Percentiles rank a stretch among this genome's conserved stretches.
These are phyloP conservation scores for Agrenia bidenticulata DNA, from an alignment of 2,888 invertebrate genomes.

Conservation along the genomic window DNA sequence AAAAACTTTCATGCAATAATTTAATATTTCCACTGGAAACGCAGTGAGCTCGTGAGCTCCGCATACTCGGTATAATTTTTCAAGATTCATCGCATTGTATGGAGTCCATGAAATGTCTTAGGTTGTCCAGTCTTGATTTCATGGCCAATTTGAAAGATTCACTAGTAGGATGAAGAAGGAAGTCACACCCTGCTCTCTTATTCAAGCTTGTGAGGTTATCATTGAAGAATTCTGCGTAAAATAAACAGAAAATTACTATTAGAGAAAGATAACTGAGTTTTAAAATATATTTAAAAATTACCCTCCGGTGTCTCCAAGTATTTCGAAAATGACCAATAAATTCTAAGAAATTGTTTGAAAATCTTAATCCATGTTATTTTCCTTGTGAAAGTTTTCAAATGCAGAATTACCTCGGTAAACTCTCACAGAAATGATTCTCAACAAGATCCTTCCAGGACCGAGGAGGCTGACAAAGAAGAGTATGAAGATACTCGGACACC, in stretches of 20 bases:
- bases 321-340: background rate
- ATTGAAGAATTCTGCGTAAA: background rate
- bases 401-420: background rate
- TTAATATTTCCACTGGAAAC: too few species aligned
- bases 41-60: too few species aligned
- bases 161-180: background rate
- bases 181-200: background rate
- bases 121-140: background rate
- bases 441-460: background rate
- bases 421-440: background rate
- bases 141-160: constrained; percentile 1
- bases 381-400: background rate
- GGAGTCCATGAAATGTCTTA: background rate
- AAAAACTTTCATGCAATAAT: too few species aligned
- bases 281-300: too few species aligned
- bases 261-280: too few species aligned
- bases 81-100: too few species aligned
- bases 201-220: background rate
- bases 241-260: too few species aligned
- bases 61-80: too few species aligned
- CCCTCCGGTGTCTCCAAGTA: background rate
- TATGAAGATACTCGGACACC: constrained; percentile 1
- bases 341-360: background rate
- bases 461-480: background rate
- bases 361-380: background rate